A percentile compares a stretch with the other conserved stretches of the same genome.
Evolutionary conservation across 2,888 invertebrate species (phyloP).

Genomic region (Podabrus alpinus): DNA sequence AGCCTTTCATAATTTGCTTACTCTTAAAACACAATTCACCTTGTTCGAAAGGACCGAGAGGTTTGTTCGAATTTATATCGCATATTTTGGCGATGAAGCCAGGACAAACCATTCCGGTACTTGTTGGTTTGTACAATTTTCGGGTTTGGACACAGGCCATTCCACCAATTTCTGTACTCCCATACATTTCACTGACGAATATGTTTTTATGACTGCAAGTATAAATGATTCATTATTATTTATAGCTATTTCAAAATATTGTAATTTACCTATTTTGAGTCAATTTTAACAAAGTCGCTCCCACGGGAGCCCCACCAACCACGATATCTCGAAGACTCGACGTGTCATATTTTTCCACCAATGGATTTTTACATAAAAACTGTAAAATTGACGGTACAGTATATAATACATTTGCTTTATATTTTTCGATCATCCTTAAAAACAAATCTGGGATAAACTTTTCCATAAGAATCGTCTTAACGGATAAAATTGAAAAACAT

Average conservation of each 20-base stretch:
- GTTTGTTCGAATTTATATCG: slow-evolving; percentile 63
- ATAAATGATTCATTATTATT: not conserved
- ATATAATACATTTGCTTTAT: slow-evolving; percentile 38
- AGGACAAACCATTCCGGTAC: slow-evolving; percentile 64
- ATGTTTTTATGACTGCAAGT: not conserved
- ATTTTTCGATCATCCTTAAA: slow-evolving; percentile 57
- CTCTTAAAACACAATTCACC: slow-evolving; percentile 86
- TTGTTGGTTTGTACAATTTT: not conserved
- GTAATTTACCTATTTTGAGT: not conserved
- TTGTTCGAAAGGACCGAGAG: slow-evolving; percentile 62
- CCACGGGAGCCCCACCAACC: not conserved
- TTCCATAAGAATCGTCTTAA: slow-evolving; percentile 58
- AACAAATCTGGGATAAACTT: slow-evolving; percentile 72
- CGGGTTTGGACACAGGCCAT: not conserved
- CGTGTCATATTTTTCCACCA: slow-evolving; percentile 72
- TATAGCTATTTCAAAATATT: not conserved
- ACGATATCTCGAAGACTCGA: slow-evolving; percentile 64
- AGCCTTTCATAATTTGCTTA: slow-evolving; percentile 67
- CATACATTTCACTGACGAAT: slow-evolving; percentile 5
- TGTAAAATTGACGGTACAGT: slow-evolving; percentile 60
- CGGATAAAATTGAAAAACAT: not conserved
- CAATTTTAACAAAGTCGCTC: not conserved
- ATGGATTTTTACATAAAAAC: slow-evolving; percentile 76
- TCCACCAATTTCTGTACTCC: slow-evolving; percentile 7
- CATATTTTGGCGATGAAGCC: slow-evolving; percentile 63